A percentile compares a stretch with the other conserved stretches of the same genome.
phyloP scores from a whole-genome alignment of 2,888 invertebrate species.

The Eugnorisma glareosa region DNA sequence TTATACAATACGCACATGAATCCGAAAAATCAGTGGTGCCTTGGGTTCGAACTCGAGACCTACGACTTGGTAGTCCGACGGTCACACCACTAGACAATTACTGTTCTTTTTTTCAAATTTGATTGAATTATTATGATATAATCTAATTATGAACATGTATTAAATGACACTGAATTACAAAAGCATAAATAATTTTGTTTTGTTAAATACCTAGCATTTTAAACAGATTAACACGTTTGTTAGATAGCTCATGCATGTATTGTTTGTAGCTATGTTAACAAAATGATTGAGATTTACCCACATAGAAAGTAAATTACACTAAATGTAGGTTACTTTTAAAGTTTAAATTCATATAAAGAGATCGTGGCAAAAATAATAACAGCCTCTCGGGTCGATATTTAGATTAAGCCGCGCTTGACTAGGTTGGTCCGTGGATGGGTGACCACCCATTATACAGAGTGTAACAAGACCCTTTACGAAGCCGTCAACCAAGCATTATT shows the following conservation, averaged over 20 bases:
- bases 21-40: no score
- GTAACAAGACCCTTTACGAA: no score
- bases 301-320: background rate
- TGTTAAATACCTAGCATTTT: background rate
- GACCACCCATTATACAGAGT: background rate
- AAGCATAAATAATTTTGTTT: conserved; percentile 4
- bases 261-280: background rate
- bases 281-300: background rate
- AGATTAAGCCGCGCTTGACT: background rate
- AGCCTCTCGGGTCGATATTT: background rate
- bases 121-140: background rate
- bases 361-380: background rate
- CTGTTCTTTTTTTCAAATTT: no score
- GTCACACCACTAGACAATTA: no score
- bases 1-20: no score
- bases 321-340: background rate
- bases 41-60: no score
- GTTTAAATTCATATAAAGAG: background rate
- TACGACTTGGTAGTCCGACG: no score
- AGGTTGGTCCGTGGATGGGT: background rate
- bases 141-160: background rate
- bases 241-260: conserved; percentile 4
- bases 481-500: no score
- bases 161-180: conserved; percentile 2
- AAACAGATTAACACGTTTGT: background rate